Evolutionary conservation across 2,113 vertebrate genomes (phyloP).

Genomic region (Archilochus colubris): DNA sequence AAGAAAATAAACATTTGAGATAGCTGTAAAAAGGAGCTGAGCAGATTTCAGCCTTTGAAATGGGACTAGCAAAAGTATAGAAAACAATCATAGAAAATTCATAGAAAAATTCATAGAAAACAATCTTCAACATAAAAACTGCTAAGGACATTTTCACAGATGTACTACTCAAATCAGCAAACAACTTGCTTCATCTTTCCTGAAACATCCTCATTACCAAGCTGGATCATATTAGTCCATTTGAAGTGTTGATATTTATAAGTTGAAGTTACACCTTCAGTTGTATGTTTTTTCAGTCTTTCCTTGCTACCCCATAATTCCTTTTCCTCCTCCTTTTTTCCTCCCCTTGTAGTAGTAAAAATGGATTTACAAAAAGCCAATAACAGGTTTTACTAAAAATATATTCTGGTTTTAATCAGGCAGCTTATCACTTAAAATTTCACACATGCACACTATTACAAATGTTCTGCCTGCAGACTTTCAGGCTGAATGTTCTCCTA

Average conservation of each 20-base stretch:
- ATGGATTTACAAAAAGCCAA: not conserved
- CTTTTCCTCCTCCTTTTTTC: not conserved
- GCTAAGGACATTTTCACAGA: not conserved
- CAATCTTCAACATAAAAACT: not conserved
- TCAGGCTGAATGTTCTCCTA: not conserved
- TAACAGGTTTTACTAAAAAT: not conserved
- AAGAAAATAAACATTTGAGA: slow-evolving; percentile 28
- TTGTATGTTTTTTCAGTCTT: not conserved
- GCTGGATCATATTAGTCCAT: not conserved
- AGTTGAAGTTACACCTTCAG: not conserved
- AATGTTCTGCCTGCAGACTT: not conserved
- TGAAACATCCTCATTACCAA: not conserved
- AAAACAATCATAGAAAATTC: no score
- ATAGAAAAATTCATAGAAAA: not conserved
- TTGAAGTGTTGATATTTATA: not conserved
- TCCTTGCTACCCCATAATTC: not conserved
- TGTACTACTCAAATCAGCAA: not conserved
- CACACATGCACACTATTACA: not conserved
- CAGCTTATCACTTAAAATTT: not conserved
- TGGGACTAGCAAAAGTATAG: not conserved
- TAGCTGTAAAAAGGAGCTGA: not conserved
- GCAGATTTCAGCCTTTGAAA: not conserved
- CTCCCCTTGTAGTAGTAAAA: not conserved
- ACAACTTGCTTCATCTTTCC: not conserved
- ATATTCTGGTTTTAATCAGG: not conserved